Base-by-base conservation (phyloP, 2,113 vertebrate species). In the Opisthocomus hoazin region DNA sequence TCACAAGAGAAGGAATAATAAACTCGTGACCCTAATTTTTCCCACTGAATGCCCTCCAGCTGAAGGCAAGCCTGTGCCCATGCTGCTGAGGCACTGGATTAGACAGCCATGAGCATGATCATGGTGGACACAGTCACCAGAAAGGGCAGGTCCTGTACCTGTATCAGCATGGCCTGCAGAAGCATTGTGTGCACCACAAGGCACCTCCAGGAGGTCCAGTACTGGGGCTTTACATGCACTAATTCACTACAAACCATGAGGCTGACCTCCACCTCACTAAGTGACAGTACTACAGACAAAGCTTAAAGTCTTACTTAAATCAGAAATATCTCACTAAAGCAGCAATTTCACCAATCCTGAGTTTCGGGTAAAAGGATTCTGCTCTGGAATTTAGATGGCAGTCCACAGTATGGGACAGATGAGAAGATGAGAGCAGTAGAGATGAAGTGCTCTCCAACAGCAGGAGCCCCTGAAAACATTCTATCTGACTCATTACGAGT, bases 401-500 rank as follows among this genome's bases (percentile, higher is more conserved):
- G 64, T 63, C 63, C 79, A 58, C 87, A n/a, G 71, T 66, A 86
- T 4, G 1, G 50, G 41, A 76, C 32, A 88, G 74, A 90, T 58
- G 66, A 80, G 61, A 90, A 92, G 53, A 93, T 34, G 66, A 84
- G 15, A 76, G 75, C 57, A 70, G 68, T 39, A 74, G 69, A 71
- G 27, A 30, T 81, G 56, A 96, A 96, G 86, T 69, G 57, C 86
- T 89, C 88, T 94, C 83, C 79, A 89, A 71, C 83, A 90, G 83
- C 83, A 89, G 53, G 85, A 94, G 84, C 68, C 73, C 65, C 88
- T 93, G 73, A 94, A 95, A 95, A 95, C 85, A 90, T 82, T 95
- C 64, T 53, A 5, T 87, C 78, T 96, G 95, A 97, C 86, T 97
- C 95, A 95, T 78, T 92, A 94, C 65, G 88, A 87, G 93, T 91